Conservation (phyloP, 2,113 vertebrate genomes). For the Beaufortia kweichowensis region DNA sequence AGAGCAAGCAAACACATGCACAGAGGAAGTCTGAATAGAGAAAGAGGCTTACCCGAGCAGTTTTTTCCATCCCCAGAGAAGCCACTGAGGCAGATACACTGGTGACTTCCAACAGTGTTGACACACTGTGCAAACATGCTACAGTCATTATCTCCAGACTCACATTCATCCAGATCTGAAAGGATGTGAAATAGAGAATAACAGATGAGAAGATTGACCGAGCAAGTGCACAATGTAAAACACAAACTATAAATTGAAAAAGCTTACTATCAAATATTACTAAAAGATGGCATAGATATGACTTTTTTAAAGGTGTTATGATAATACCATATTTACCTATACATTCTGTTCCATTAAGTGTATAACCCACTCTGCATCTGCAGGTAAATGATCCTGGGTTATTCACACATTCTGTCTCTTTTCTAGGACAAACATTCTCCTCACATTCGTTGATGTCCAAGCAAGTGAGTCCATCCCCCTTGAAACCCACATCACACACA, state of each 20-base stretch:
- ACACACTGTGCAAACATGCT: slow-evolving; percentile 73
- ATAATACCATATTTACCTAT: slow-evolving; percentile 60
- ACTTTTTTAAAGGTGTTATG: not conserved
- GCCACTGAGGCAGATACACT: slow-evolving; percentile 74
- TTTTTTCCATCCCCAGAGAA: slow-evolving; percentile 77
- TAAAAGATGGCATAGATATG: not conserved
- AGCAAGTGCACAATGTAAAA: not conserved
- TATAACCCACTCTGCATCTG: slow-evolving; percentile 73
- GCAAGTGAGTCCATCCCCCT: slow-evolving; percentile 70
- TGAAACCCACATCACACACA: slow-evolving; percentile 77
- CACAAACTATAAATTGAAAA: not conserved
- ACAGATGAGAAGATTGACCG: not conserved
- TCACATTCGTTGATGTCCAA: slow-evolving; percentile 77
- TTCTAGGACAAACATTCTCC: slow-evolving; percentile 69
- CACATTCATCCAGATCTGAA: slow-evolving; percentile 78
- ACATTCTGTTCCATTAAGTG: slow-evolving; percentile 65
- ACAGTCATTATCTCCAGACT: slow-evolving; percentile 65
- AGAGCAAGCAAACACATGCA: slow-evolving; percentile 44
- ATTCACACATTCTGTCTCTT: slow-evolving; percentile 74
- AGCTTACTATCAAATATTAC: not conserved
- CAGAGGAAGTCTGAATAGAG: not conserved
- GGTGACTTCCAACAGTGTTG: slow-evolving; percentile 73
- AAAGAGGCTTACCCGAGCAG: slow-evolving; percentile 73
- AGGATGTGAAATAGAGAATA: not conserved
- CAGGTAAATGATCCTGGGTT: slow-evolving; percentile 74